Percentiles rank a stretch among this genome's conserved stretches.
phyloP scores from a whole-genome alignment of 1,140 invertebrate species.

The Tetragonula clypearis region DNA sequence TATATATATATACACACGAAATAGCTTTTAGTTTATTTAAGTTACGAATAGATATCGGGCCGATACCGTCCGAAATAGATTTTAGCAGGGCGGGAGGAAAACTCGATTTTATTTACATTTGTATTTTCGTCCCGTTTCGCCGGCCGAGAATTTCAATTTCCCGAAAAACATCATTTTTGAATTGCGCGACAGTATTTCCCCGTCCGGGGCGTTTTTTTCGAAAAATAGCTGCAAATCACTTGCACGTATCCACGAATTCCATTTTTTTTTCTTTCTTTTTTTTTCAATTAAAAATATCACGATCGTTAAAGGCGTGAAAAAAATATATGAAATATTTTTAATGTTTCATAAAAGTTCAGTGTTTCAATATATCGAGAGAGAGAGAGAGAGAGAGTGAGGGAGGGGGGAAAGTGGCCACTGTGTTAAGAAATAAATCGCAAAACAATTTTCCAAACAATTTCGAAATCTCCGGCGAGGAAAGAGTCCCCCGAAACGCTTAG shows the following conservation, averaged over 20 bases:
- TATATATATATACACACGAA: not conserved
- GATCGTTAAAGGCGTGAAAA: not conserved
- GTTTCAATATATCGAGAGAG: not conserved
- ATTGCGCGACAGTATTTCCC: conserved; percentile 18
- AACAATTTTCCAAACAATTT: not conserved
- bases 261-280: too few species aligned
- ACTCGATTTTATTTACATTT: conserved; percentile 45
- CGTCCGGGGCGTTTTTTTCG: not conserved
- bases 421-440: not conserved
- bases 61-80: conserved; percentile 40
- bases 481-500: not conserved
- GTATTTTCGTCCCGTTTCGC: conserved; percentile 8
- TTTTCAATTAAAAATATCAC: conserved; percentile 14
- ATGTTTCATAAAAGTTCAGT: not conserved
- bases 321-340: not conserved
- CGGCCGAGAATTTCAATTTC: conserved; percentile 26
- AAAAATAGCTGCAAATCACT: conserved; percentile 24
- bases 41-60: conserved; percentile 31
- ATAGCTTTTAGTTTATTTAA: conserved; percentile 40
- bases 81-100: conserved; percentile 5
- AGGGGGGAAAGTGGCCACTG: not conserved
- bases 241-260: not conserved
- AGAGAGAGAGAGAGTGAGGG: not conserved
- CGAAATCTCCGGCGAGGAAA: not conserved
- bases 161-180: conserved; percentile 33